phyloP scores from a whole-genome alignment of 2,113 vertebrate genomes.

The Cololabis saira region DNA sequence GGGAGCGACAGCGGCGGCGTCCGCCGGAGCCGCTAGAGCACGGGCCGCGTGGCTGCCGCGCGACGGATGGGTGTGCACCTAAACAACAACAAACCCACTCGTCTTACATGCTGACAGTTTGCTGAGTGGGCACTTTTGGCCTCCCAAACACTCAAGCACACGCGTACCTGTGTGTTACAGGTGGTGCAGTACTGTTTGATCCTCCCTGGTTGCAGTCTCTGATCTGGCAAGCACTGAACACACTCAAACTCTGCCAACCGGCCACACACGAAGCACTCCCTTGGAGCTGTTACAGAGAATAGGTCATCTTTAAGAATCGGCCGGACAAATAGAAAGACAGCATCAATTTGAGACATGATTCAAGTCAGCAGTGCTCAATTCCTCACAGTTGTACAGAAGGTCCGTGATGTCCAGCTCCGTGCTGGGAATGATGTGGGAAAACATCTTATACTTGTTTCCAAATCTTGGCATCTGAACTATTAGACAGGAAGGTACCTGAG shows the following conservation, averaged over 20 bases:
- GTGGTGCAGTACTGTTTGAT: slow-evolving; percentile 80
- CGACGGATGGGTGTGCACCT: slow-evolving; percentile 78
- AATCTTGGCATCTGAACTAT: slow-evolving; percentile 87
- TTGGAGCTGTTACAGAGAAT: slow-evolving; percentile 62
- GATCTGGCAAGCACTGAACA: slow-evolving; percentile 79
- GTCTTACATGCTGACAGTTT: background rate
- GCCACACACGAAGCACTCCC: slow-evolving; percentile 82
- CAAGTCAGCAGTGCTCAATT: background rate
- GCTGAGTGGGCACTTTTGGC: background rate
- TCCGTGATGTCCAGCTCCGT: slow-evolving; percentile 84
- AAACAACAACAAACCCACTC: background rate
- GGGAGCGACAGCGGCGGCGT: slow-evolving; percentile 12
- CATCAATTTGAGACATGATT: background rate
- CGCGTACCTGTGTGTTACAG: slow-evolving; percentile 79
- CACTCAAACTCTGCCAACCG: slow-evolving; percentile 77
- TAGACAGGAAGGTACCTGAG: slow-evolving; percentile 80
- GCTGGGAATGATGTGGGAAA: slow-evolving; percentile 83
- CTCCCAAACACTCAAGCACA: background rate
- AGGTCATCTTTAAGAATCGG: background rate
- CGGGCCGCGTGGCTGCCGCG: slow-evolving; percentile 67
- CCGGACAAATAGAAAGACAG: background rate
- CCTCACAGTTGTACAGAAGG: slow-evolving; percentile 80
- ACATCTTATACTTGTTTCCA: slow-evolving; percentile 87
- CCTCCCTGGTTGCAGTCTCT: slow-evolving; percentile 77
- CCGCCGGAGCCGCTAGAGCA: slow-evolving; percentile 47